Evolutionary conservation across 2,797 vertebrate genomes (phyloP), one percentile per base, ranked within the genome.

Genomic region (Typhlichthys eigenmanni): DNA sequence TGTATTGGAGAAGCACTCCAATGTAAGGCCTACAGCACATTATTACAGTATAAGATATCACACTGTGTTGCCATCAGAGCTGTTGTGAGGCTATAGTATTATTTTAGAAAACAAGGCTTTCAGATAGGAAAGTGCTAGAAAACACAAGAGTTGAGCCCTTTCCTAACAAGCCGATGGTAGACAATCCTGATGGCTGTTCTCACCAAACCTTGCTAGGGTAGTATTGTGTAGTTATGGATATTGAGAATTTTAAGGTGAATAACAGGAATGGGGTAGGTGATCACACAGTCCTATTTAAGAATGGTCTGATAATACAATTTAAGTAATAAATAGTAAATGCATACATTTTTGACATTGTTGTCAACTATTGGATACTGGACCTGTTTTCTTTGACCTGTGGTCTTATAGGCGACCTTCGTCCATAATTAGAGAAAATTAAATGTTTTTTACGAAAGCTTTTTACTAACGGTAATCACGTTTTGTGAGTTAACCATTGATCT

Each of bases 211-310:
- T 69, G 54, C 69, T 19, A 52, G 70, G 64, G 71, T 69, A 67
- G 77, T 76, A 66, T 67, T 62, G 50, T 69, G 71, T 76, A 78
- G 84, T 85, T 79, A 75, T 45, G 63, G 24, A 55, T 76, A 75
- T 73, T 45, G 38, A 67, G 61, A 55, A 59, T 64, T 81, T 79
- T 19, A 58, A 57, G 58, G 51, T 56, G 58, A 74, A 75, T 78
- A 67, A 74, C 66, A 60, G 59, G 55, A 72, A 66, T 67, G 56
- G 43, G 58, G 57, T 63, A 34, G 7, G 62, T 64, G 57, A 74
- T 51, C 38, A 17, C 64, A 3, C 71, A 68, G 64, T 60, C 68
- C 19, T 34, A 64, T 7, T 34, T 5, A 7, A 67, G n/a, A 72
- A 66, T 50, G 10, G 38, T 43, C 38, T 43, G 8, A 43, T 43